Percentiles rank a stretch among this genome's conserved stretches.
Evolutionary conservation across 2,888 invertebrate species (phyloP).

Genomic region (Drosophila paucipuncta): DNA sequence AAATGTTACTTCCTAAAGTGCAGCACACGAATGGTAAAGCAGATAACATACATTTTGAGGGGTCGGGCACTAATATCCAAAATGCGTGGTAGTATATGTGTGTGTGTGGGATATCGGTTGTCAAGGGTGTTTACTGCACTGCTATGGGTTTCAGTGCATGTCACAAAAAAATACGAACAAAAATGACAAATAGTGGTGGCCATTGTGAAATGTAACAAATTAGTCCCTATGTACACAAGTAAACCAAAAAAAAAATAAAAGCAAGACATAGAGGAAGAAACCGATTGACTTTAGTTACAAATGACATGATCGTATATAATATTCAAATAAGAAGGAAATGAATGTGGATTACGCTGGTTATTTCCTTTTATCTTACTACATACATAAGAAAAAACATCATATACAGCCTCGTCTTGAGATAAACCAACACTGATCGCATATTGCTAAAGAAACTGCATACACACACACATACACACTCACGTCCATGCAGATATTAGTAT

Average conservation of each 20-base stretch:
- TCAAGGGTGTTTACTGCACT: slow-evolving; percentile 72
- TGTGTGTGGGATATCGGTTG: slow-evolving; percentile 65
- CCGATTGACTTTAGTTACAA: slow-evolving; percentile 3
- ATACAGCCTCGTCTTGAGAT: slow-evolving; percentile 6
- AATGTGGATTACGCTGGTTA: slow-evolving; percentile 1
- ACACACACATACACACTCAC: not conserved
- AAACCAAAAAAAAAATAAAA: not conserved
- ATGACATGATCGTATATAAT: slow-evolving; percentile 12
- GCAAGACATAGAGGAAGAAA: not conserved
- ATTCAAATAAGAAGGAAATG: not conserved
- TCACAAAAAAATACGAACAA: slow-evolving; percentile 11
- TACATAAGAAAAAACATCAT: not conserved
- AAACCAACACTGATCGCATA: slow-evolving; percentile 21
- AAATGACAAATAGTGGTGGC: slow-evolving; percentile 33
- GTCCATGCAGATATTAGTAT: slow-evolving; percentile 2
- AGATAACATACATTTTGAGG: slow-evolving; percentile 25
- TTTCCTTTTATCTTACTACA: slow-evolving; percentile 5
- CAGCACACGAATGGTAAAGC: slow-evolving; percentile 4
- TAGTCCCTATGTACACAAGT: slow-evolving; percentile 8
- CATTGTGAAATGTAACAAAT: slow-evolving; percentile 34
- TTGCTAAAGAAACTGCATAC: slow-evolving; percentile 11
- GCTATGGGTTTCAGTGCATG: slow-evolving; percentile 49
- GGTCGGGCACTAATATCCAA: slow-evolving; percentile 32
- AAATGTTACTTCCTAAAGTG: slow-evolving; percentile 11
- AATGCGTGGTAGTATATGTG: slow-evolving; percentile 9